Evolutionary conservation across 2,797 vertebrate genomes (phyloP), one percentile per base, ranked within the genome.

Genomic region (Cottoperca gobio): DNA sequence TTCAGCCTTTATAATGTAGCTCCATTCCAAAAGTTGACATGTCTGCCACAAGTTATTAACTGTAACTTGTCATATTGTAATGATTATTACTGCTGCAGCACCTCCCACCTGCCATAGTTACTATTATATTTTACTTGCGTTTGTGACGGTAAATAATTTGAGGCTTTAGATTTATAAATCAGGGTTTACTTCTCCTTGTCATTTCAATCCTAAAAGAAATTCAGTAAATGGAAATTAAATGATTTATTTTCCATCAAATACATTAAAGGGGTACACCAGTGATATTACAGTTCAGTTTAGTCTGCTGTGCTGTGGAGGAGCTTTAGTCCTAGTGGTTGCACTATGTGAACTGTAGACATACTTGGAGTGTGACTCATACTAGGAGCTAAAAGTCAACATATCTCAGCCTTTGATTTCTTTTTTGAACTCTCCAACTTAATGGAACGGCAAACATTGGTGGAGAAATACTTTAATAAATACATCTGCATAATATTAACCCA

Each of bases 41-140:
- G 48, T 80, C 78, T 77, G 58, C 50, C 3, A 37, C 58, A 3
- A 72, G 45, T 24, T 52, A 39, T 72, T 6, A 35, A 43, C 21
- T n/a, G 11, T 8, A 53, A 26, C 48, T 21, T 10, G 8, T 63
- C 24, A 45, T 37, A 23, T 4, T 37, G 31, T 28, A 10, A 6
- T 14, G 11, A 39, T 57, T 14, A 46, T 35, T 69, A 28, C 10
- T 50, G 37, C 19, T 24, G 24, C n/a, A 23, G 17, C 54, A 48
- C 48, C 31, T 14, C 4, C 50, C 19, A 35, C 48, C 37, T 21
- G 6, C 26, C n/a, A 33, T 13, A 2, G 6, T 7, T 13, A 24
- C 8, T 9, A 2, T 31, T 54, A 50, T 14, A 55, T 63, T 37
- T 17, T 7, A 67, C 33, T 35, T 28, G 28, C 3, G 21, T 54